phyloP scores from a whole-genome alignment of 2,888 invertebrate genomes.

The Eilema griseolum region DNA sequence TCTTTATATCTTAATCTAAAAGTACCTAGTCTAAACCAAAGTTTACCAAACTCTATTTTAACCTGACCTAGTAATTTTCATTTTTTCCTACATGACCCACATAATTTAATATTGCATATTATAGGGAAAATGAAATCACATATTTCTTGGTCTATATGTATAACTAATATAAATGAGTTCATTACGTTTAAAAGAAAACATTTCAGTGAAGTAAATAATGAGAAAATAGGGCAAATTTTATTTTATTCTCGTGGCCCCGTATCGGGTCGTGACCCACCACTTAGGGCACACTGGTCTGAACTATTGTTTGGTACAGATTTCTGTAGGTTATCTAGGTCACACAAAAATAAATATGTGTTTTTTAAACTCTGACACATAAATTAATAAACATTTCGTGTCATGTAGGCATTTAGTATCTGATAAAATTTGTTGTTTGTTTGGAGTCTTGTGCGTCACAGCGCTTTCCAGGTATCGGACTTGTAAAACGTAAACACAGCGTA shows the following conservation, averaged over 20 bases:
- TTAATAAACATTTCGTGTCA: slow-evolving; percentile 2
- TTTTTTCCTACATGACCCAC: neutral
- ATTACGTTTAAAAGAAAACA: neutral
- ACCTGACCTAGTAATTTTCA: neutral
- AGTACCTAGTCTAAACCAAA: no score
- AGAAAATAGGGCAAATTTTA: neutral
- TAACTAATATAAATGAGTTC: neutral
- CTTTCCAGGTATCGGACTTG: slow-evolving; percentile 1
- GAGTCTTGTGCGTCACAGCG: slow-evolving; percentile 1
- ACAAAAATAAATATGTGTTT: neutral
- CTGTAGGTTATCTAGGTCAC: neutral
- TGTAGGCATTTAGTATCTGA: neutral
- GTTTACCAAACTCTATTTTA: neutral
- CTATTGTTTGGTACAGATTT: neutral
- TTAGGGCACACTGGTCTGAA: neutral
- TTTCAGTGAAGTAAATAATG: neutral
- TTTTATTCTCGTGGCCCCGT: neutral
- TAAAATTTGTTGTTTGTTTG: slow-evolving; percentile 5
- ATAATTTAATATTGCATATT: neutral
- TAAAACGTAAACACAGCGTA: neutral
- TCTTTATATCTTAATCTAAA: no score
- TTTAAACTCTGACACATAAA: neutral
- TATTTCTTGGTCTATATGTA: neutral
- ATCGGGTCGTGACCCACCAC: neutral
- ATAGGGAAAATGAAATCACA: neutral